Conservation (phyloP, 1,140 invertebrate species). For the Brachionus koreanus region DNA sequence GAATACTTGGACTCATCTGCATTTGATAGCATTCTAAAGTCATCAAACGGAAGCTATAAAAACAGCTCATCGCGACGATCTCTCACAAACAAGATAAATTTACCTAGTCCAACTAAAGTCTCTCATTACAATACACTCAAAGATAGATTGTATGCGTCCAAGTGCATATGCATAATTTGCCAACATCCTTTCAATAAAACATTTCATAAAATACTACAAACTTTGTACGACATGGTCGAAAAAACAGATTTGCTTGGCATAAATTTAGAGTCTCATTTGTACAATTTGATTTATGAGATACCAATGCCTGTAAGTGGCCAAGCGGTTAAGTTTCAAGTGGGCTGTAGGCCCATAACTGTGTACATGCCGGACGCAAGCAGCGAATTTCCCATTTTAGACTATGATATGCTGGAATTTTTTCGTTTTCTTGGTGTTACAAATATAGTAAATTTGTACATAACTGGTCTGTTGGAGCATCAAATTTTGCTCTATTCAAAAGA, state of each 20-base stretch:
- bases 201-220: slow-evolving; percentile 67
- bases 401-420: slow-evolving; percentile 81
- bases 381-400: slow-evolving; percentile 89
- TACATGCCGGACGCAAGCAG: slow-evolving; percentile 59
- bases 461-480: slow-evolving; percentile 92
- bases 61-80: not conserved
- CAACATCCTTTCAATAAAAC: slow-evolving; percentile 78
- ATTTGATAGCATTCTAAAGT: slow-evolving; percentile 5
- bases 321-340: slow-evolving; percentile 72
- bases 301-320: slow-evolving; percentile 79
- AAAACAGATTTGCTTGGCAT: slow-evolving; percentile 50
- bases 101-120: slow-evolving; percentile 60
- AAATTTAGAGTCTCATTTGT: slow-evolving; percentile 82
- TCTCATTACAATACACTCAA: slow-evolving; percentile 79
- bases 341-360: slow-evolving; percentile 56
- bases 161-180: slow-evolving; percentile 82
- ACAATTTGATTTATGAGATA: slow-evolving; percentile 89
- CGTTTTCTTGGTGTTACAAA: slow-evolving; percentile 78
- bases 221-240: slow-evolving; percentile 71
- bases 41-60: not conserved
- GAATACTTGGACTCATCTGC: not conserved
- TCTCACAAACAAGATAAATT: slow-evolving; percentile 36
- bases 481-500: slow-evolving; percentile 86
- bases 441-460: slow-evolving; percentile 86
- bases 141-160: slow-evolving; percentile 87